Conservation (phyloP, 2,797 vertebrate species). For the Karalla daura region DNA sequence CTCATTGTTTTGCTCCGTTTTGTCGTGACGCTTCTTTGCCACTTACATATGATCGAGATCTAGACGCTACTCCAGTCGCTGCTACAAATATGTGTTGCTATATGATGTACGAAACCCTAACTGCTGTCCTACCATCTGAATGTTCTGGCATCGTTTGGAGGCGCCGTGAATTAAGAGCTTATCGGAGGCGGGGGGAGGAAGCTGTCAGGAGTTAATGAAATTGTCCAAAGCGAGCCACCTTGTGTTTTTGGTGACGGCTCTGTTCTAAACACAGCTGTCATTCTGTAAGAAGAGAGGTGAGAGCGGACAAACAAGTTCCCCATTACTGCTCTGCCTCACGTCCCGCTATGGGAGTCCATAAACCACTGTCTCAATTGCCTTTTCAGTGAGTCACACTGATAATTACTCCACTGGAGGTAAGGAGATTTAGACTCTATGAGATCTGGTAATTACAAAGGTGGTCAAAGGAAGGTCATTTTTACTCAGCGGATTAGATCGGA, state of each 20-base stretch:
- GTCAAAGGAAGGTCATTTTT: constrained; percentile 81
- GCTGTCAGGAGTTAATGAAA: constrained; percentile 43
- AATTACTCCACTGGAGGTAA: constrained; percentile 82
- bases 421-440: constrained; percentile 78
- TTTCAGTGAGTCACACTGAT: constrained; percentile 80
- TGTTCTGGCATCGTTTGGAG: constrained; percentile 23
- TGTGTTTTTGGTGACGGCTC: constrained; percentile 56
- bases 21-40: too few species aligned
- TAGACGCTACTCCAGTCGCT: too few species aligned
- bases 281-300: constrained; percentile 57
- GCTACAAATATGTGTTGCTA: too few species aligned
- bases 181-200: constrained; percentile 30
- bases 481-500: constrained; percentile 69
- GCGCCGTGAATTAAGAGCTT: constrained; percentile 34
- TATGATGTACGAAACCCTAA: too few species aligned
- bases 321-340: constrained; percentile 75
- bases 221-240: constrained; percentile 32
- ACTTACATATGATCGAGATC: too few species aligned
- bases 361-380: constrained; percentile 77
- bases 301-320: constrained; percentile 71
- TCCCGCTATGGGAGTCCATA: constrained; percentile 74
- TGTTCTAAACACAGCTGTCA: constrained; percentile 62
- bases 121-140: background rate
- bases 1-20: too few species aligned
- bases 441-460: constrained; percentile 79